Percentiles rank a stretch among this genome's conserved stretches.
Evolutionary conservation across 2,888 invertebrate species (phyloP).

Genomic region (Epinotia brunnichana): DNA sequence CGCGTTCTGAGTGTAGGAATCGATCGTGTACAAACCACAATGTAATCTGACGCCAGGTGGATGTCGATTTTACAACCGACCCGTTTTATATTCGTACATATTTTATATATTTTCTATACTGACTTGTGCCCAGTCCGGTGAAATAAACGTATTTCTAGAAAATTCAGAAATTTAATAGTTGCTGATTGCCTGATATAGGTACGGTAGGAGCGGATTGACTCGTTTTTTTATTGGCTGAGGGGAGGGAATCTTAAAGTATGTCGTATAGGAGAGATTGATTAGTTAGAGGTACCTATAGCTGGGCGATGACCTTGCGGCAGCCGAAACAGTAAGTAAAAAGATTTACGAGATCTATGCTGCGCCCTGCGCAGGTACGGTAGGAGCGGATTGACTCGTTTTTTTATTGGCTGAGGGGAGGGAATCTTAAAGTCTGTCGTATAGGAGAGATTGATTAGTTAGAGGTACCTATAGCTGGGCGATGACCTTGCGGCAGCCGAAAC

Average conservation of each 20-base stretch:
- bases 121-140: neutral
- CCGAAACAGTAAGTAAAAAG: slow-evolving; percentile 31
- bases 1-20: slow-evolving; percentile 43
- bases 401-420: neutral
- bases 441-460: slow-evolving; percentile 25
- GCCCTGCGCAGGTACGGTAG: no score
- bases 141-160: neutral
- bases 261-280: slow-evolving; percentile 23
- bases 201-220: neutral
- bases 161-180: slow-evolving; percentile 3
- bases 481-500: slow-evolving; percentile 33
- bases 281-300: slow-evolving; percentile 1
- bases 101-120: slow-evolving; percentile 5
- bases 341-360: slow-evolving; percentile 34
- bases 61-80: slow-evolving; percentile 24
- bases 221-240: neutral
- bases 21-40: slow-evolving; percentile 45
- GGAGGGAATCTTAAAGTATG: neutral
- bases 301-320: slow-evolving; percentile 25
- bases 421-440: neutral
- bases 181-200: slow-evolving; percentile 12
- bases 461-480: neutral
- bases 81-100: slow-evolving; percentile 25
- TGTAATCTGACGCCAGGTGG: slow-evolving; percentile 26
- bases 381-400: neutral